These are phyloP conservation scores for Globia sparganii DNA, from an alignment of 2,888 invertebrate species.

Conservation along the genomic window DNA sequence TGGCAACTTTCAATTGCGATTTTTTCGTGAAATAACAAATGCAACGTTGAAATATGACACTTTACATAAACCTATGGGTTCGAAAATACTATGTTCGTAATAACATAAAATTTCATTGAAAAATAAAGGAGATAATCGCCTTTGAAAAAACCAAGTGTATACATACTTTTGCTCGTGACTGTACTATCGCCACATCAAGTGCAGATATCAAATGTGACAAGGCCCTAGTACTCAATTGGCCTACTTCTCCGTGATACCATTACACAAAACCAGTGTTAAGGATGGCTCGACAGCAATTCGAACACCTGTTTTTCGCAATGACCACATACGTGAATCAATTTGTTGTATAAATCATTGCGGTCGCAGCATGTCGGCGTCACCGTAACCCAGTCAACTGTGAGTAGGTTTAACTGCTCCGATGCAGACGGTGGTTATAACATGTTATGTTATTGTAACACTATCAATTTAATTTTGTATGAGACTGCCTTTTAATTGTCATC, in stretches of 20 bases:
- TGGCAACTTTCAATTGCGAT: too few relatives aligned
- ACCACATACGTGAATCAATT: slow-evolving; percentile 51
- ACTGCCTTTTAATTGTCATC: neutral
- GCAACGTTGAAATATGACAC: too few relatives aligned
- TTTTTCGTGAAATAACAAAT: too few relatives aligned
- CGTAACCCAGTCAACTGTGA: slow-evolving; percentile 26
- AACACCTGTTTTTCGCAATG: slow-evolving; percentile 40
- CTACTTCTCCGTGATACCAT: neutral
- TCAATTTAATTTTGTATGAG: neutral
- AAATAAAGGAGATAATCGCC: too few relatives aligned
- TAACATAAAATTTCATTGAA: too few relatives aligned
- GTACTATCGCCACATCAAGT: neutral
- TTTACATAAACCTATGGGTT: too few relatives aligned
- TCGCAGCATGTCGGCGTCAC: slow-evolving; percentile 22
- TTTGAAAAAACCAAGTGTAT: too few relatives aligned
- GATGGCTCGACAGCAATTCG: slow-evolving; percentile 19
- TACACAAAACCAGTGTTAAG: slow-evolving; percentile 23
- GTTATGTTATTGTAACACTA: slow-evolving; percentile 18
- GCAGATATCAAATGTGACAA: neutral
- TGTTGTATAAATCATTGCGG: slow-evolving; percentile 37
- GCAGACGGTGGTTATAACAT: slow-evolving; percentile 10
- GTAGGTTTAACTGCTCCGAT: slow-evolving; percentile 13
- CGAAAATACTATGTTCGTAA: too few relatives aligned
- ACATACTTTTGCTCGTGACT: too few relatives aligned
- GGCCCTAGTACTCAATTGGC: slow-evolving; percentile 9